A percentile compares a stretch with the other conserved stretches of the same genome.
Conservation (phyloP, 1,140 invertebrate species). For the Andrena cerasifolii region DNA sequence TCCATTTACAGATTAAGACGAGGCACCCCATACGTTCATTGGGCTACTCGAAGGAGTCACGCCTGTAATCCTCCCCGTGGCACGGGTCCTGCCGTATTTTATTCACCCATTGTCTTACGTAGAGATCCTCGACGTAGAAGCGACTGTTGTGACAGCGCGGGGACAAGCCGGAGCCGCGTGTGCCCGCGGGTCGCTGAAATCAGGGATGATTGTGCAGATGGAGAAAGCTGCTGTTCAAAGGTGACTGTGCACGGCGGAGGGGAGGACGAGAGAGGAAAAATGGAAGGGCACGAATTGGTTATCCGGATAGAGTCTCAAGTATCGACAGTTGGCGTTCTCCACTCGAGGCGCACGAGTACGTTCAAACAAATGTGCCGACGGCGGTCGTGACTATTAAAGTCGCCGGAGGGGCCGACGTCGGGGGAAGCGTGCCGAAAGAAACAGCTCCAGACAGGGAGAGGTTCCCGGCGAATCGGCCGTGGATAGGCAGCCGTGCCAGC, state of each 20-base stretch:
- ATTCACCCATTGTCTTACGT: constrained; percentile 2
- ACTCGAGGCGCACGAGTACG: constrained; percentile 71
- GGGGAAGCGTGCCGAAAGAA: constrained; percentile 34
- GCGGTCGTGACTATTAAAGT: constrained; percentile 69
- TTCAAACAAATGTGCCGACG: constrained; percentile 63
- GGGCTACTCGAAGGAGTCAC: too few relatives aligned
- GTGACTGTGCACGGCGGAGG: background rate
- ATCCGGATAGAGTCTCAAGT: constrained; percentile 71
- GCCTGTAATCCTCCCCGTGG: too few relatives aligned
- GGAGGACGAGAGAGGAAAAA: background rate
- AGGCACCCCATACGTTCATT: too few relatives aligned
- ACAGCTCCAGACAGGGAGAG: constrained; percentile 6
- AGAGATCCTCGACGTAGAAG: background rate
- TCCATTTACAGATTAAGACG: too few relatives aligned
- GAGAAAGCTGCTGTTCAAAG: background rate
- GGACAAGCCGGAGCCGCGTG: background rate
- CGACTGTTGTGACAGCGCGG: background rate
- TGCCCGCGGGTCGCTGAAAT: background rate
- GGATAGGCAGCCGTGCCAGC: background rate
- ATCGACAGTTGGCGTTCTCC: constrained; percentile 81
- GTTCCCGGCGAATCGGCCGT: constrained; percentile 38
- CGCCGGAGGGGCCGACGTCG: constrained; percentile 44
- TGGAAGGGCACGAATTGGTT: constrained; percentile 49
- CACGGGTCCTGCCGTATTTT: background rate
- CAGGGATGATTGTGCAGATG: background rate